phyloP scores from a whole-genome alignment of 2,888 invertebrate genomes.

The Marasmarcha lunaedactyla region DNA sequence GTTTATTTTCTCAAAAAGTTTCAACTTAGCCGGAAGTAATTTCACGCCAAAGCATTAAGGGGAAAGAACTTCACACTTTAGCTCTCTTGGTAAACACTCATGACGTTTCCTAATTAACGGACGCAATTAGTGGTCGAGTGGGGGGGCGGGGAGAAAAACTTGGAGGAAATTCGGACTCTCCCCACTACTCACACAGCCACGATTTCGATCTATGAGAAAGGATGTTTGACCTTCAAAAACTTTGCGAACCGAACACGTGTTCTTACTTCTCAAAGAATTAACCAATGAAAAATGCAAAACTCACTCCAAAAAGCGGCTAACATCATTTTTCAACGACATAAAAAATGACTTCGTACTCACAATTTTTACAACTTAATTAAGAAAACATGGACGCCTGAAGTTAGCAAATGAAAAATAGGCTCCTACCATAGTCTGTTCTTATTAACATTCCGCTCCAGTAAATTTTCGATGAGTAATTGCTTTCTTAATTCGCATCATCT shows the following conservation, averaged over 20 bases:
- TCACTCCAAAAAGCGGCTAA: too few species aligned
- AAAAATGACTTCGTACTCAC: background rate
- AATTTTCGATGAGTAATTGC: slow-evolving; percentile 68
- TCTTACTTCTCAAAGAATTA: too few species aligned
- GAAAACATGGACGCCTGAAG: slow-evolving; percentile 43
- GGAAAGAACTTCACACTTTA: slow-evolving; percentile 64
- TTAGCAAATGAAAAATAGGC: slow-evolving; percentile 56
- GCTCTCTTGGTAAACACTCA: slow-evolving; percentile 67
- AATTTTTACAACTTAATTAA: slow-evolving; percentile 38
- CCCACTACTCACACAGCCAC: slow-evolving; percentile 10
- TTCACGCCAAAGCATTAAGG: slow-evolving; percentile 58
- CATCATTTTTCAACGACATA: background rate
- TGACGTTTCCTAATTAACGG: slow-evolving; percentile 71
- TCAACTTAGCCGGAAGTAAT: slow-evolving; percentile 61
- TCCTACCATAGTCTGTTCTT: slow-evolving; percentile 49
- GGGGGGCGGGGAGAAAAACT: slow-evolving; percentile 50
- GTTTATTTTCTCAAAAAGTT: slow-evolving; percentile 66
- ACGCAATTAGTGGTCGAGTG: slow-evolving; percentile 67
- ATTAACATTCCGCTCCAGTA: slow-evolving; percentile 66
- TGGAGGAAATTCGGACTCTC: slow-evolving; percentile 61
- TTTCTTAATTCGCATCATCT: slow-evolving; percentile 70
- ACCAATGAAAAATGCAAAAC: too few species aligned
- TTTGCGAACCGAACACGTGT: slow-evolving; percentile 20
- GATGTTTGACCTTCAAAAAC: slow-evolving; percentile 6
- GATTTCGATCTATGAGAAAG: background rate